Evolutionary conservation across 2,113 vertebrate genomes (phyloP).

Genomic region (Otolemur garnettii): DNA sequence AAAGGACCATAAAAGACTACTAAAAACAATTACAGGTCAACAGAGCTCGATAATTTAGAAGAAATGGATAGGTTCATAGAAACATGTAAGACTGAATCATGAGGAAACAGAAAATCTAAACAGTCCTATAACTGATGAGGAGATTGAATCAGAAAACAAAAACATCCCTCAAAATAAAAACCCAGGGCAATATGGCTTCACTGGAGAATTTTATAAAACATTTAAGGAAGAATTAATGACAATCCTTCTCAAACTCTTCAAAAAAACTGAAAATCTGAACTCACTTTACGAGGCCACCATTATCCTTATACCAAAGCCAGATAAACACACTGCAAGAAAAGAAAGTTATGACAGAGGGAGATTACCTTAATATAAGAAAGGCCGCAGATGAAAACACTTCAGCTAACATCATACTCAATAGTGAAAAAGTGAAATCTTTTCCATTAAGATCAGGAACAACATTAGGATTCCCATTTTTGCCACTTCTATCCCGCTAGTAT

Average conservation of each 20-base stretch:
- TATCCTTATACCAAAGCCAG: neutral
- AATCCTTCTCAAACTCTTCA: neutral
- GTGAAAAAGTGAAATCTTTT: neutral
- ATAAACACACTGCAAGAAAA: neutral
- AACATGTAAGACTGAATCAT: neutral
- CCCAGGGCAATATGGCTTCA: neutral
- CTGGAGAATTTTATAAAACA: slow-evolving; percentile 1
- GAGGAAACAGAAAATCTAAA: neutral
- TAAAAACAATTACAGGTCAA: neutral
- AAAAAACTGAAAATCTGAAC: neutral
- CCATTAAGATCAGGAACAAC: neutral
- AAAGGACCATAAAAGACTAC: neutral
- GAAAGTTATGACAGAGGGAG: neutral
- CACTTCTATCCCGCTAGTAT: neutral
- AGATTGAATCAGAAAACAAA: neutral
- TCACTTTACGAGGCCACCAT: neutral
- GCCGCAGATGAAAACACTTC: neutral
- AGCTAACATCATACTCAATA: neutral
- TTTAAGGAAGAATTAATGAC: neutral
- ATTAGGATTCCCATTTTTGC: neutral
- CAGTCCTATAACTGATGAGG: neutral
- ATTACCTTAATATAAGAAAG: neutral
- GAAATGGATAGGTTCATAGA: neutral
- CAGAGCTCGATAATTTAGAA: neutral
- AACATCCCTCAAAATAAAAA: neutral